These are phyloP conservation scores for Gymnocypris eckloni DNA, from an alignment of 2,797 vertebrate species.

Conservation along the genomic window DNA sequence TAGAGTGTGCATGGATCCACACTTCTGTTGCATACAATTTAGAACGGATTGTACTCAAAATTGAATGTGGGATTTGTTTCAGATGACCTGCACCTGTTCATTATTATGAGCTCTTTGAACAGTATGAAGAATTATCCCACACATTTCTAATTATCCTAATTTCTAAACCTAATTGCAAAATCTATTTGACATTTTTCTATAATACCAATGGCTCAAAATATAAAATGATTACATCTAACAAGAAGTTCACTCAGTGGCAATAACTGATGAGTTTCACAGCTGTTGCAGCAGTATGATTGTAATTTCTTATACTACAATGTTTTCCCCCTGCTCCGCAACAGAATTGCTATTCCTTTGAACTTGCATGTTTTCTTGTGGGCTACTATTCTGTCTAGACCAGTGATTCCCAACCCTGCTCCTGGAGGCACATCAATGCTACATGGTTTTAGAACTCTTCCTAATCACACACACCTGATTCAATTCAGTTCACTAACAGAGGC, in stretches of 20 bases:
- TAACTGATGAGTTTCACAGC: not conserved
- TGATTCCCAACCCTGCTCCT: not conserved
- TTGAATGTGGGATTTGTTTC: not conserved
- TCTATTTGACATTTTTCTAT: not conserved
- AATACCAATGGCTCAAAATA: not conserved
- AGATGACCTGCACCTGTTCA: not conserved
- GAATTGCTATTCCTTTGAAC: not conserved
- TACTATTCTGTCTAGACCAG: not conserved
- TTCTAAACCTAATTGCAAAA: not conserved
- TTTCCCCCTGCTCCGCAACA: not conserved
- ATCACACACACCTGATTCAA: not conserved
- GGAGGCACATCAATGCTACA: not conserved
- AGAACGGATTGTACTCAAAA: too few relatives aligned
- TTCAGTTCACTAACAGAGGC: not conserved
- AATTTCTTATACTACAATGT: not conserved
- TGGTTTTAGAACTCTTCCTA: not conserved
- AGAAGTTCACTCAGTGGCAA: not conserved
- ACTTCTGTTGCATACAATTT: too few relatives aligned
- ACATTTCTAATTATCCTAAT: too few relatives aligned
- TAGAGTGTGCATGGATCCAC: too few relatives aligned
- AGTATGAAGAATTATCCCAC: not conserved
- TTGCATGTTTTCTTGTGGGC: not conserved
- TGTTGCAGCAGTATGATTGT: not conserved
- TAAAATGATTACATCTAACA: not conserved
- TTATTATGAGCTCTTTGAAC: not conserved